Evolutionary conservation across 2,113 vertebrate species (phyloP).

Genomic region (Glaucomys volans): DNA sequence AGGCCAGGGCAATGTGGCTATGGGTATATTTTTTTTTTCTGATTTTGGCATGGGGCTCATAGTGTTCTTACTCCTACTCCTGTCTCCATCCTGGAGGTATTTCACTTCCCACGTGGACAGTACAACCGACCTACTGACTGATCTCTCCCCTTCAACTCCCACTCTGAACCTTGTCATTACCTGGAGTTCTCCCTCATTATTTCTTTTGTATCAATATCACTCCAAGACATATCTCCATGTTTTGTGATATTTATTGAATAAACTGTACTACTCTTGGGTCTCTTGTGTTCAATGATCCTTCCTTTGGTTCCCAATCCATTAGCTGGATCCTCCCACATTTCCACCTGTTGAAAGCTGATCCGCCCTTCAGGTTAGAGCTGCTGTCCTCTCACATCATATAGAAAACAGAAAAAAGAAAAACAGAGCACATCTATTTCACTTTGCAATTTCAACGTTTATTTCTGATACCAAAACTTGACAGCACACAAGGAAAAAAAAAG

Average conservation of each 20-base stretch:
- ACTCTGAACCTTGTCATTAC: not conserved
- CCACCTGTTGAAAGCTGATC: conserved; percentile 6
- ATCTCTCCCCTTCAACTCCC: not conserved
- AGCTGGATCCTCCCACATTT: conserved; percentile 11
- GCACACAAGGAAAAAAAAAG: conserved; percentile 73
- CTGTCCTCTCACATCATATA: conserved; percentile 20
- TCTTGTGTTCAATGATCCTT: not conserved
- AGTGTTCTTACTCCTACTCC: conserved; percentile 11
- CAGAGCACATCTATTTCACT: conserved; percentile 56
- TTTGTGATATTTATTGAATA: not conserved
- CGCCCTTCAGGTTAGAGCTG: conserved; percentile 7
- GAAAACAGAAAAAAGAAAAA: not conserved
- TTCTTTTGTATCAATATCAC: not conserved
- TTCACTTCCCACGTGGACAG: conserved; percentile 48
- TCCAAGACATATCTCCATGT: not conserved
- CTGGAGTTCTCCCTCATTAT: not conserved
- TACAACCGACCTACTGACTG: not conserved
- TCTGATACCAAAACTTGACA: conserved; percentile 82
- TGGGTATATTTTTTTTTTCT: conserved; percentile 12
- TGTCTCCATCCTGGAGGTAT: not conserved
- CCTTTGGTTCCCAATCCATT: conserved; percentile 42
- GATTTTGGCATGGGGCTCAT: not conserved
- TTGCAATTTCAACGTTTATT: conserved; percentile 81
- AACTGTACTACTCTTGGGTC: conserved; percentile 3
- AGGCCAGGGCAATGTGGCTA: not conserved